Evolutionary conservation across 1,140 invertebrate genomes (phyloP).

Genomic region (Drosophila pruinosa): DNA sequence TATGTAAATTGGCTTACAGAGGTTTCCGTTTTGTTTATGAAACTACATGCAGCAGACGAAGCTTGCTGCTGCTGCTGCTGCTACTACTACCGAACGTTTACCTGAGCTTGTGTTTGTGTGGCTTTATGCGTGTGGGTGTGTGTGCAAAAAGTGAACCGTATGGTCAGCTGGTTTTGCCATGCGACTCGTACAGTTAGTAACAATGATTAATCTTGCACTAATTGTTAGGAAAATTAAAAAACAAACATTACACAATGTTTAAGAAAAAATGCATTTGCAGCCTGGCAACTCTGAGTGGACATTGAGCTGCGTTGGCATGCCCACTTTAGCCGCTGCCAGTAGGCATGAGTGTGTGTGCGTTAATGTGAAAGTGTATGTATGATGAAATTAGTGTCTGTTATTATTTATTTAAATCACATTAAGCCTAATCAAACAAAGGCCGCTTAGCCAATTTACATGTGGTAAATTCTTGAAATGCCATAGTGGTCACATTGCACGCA

Average conservation of each 20-base stretch:
- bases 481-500: not conserved
- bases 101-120: not conserved
- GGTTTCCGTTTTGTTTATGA: slow-evolving; percentile 41
- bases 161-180: slow-evolving; percentile 41
- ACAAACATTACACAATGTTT: slow-evolving; percentile 48
- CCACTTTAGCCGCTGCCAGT: slow-evolving; percentile 20
- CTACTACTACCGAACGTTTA: not conserved
- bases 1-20: slow-evolving; percentile 42
- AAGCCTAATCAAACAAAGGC: slow-evolving; percentile 2
- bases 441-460: not conserved
- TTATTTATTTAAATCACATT: slow-evolving; percentile 26
- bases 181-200: slow-evolving; percentile 38
- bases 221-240: slow-evolving; percentile 8
- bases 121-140: not conserved
- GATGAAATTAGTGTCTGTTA: slow-evolving; percentile 21
- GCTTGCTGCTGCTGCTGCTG: too few species aligned
- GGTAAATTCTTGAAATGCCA: slow-evolving; percentile 3
- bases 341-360: not conserved
- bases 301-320: slow-evolving; percentile 46
- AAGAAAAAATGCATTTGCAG: slow-evolving; percentile 32
- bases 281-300: slow-evolving; percentile 46
- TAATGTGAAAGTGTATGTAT: not conserved
- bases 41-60: slow-evolving; percentile 29
- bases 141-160: not conserved
- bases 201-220: slow-evolving; percentile 41